These are phyloP conservation scores for Crenichthys baileyi DNA, from an alignment of 2,797 vertebrate species.

Conservation along the genomic window DNA sequence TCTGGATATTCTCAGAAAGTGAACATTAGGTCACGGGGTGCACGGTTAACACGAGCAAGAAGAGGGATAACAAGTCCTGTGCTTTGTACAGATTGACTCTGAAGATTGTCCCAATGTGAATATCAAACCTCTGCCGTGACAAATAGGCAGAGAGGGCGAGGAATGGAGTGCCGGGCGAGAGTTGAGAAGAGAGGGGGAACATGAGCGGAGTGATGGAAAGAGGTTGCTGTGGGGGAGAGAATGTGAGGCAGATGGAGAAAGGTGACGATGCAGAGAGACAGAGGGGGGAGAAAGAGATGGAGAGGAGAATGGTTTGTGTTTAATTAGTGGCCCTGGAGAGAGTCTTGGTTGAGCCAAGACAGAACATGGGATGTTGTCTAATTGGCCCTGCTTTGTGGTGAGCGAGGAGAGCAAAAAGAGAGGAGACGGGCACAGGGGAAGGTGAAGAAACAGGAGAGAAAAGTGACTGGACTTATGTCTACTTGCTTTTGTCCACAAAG, in stretches of 20 bases:
- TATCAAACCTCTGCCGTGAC: conserved; percentile 72
- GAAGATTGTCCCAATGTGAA: conserved; percentile 72
- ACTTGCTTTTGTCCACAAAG: conserved; percentile 27
- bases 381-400: conserved; percentile 76
- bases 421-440: conserved; percentile 31
- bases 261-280: conserved; percentile 48
- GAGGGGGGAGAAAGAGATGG: conserved; percentile 41
- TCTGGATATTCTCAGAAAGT: conserved; percentile 69
- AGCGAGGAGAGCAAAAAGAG: conserved; percentile 35
- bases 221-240: conserved; percentile 43
- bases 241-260: conserved; percentile 47
- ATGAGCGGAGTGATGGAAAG: conserved; percentile 59
- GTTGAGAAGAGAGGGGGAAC: conserved; percentile 47
- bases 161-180: conserved; percentile 45
- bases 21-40: conserved; percentile 65
- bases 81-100: conserved; percentile 76
- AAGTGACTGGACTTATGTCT: conserved; percentile 53
- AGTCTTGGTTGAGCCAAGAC: conserved; percentile 71
- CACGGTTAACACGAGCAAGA: conserved; percentile 65
- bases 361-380: conserved; percentile 79
- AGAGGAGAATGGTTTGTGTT: conserved; percentile 69
- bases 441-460: conserved; percentile 33
- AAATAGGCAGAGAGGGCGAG: conserved; percentile 67
- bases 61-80: conserved; percentile 70
- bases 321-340: conserved; percentile 81